phyloP scores from a whole-genome alignment of 2,888 invertebrate genomes.

The Drosophila prolongata region DNA sequence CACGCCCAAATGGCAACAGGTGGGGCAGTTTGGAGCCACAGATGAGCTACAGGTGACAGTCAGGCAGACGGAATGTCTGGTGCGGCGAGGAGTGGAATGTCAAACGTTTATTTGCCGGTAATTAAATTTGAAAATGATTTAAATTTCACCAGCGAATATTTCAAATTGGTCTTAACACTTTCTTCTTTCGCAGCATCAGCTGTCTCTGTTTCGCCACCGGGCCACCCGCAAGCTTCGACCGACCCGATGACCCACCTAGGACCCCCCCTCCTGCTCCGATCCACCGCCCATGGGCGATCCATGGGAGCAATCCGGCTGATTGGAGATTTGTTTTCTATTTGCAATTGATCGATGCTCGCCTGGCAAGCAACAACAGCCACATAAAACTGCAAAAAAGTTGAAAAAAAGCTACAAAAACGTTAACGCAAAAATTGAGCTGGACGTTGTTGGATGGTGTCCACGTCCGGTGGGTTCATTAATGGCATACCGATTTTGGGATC shows the following conservation, averaged over 20 bases:
- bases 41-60: constrained; percentile 49
- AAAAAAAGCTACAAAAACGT: not conserved
- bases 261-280: constrained; percentile 15
- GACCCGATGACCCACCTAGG: constrained; percentile 19
- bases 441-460: constrained; percentile 11
- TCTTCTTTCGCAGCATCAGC: constrained; percentile 46
- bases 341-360: constrained; percentile 71
- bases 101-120: constrained; percentile 76
- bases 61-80: constrained; percentile 41
- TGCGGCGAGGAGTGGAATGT: constrained; percentile 60
- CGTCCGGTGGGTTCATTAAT: constrained; percentile 28
- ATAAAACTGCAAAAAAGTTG: constrained; percentile 16
- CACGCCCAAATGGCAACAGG: constrained; percentile 54
- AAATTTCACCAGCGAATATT: constrained; percentile 76
- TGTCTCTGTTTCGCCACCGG: constrained; percentile 9
- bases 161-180: constrained; percentile 77
- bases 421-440: constrained; percentile 52
- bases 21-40: constrained; percentile 14
- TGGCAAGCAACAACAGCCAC: constrained; percentile 33
- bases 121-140: constrained; percentile 80
- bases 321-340: constrained; percentile 77
- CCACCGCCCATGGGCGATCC: constrained; percentile 8
- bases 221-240: constrained; percentile 62
- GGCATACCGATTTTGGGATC: constrained; percentile 29
- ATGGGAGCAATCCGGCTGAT: constrained; percentile 69